Evolutionary conservation across 1,140 invertebrate species (phyloP).

Genomic region (Diabrotica virgifera): DNA sequence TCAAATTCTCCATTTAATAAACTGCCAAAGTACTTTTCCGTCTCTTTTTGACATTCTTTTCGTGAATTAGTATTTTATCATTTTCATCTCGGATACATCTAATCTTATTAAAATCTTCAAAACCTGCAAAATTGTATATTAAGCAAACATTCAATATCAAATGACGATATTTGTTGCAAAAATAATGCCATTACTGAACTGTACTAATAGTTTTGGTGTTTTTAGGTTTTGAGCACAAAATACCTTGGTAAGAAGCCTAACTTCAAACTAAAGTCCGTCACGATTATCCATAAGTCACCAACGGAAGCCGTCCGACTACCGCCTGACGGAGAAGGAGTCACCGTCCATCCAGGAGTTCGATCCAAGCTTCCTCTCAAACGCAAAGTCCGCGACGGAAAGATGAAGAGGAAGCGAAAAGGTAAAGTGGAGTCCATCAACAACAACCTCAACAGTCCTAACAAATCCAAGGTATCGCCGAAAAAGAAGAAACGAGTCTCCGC

Average conservation of each 20-base stretch:
- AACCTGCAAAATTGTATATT: too few species aligned
- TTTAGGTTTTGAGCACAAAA: constrained; percentile 73
- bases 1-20: too few species aligned
- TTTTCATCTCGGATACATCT: too few species aligned
- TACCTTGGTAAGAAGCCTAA: constrained; percentile 73
- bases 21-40: too few species aligned
- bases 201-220: not conserved
- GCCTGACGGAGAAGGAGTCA: constrained; percentile 64
- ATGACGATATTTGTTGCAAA: too few species aligned
- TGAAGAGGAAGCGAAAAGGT: constrained; percentile 51
- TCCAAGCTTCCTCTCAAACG: constrained; percentile 73
- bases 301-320: constrained; percentile 79
- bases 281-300: constrained; percentile 81
- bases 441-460: constrained; percentile 48
- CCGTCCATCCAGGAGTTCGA: constrained; percentile 68
- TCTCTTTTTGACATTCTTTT: too few species aligned
- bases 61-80: too few species aligned
- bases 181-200: too few species aligned
- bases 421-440: constrained; percentile 47
- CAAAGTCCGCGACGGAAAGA: constrained; percentile 67
- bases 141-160: too few species aligned
- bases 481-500: constrained; percentile 45
- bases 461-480: constrained; percentile 48
- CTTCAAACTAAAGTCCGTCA: constrained; percentile 76
- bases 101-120: too few species aligned